Evolutionary conservation across 2,888 invertebrate species (phyloP), one percentile per base, ranked within the genome.

Genomic region (Parasteatoda lunata): DNA sequence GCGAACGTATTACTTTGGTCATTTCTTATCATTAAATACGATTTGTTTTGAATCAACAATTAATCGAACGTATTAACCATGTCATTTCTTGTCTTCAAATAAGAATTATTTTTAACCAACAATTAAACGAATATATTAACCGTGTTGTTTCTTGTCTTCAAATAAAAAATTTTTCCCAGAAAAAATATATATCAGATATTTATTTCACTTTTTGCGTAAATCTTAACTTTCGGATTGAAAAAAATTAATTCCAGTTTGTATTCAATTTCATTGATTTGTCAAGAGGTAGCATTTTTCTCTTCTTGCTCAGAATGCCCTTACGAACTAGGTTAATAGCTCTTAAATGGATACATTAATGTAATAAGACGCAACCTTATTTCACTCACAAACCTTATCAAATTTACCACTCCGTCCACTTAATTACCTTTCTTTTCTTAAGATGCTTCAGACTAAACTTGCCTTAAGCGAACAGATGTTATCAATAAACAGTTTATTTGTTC

Each of bases 291-390:
- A n/a, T n/a, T n/a, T n/a, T 45, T 54, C n/a, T 76, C 7, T 64
- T 54, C 15, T 13, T 59, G 13, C 30, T 68, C 66, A 13, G 8
- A 15, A 69, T 82, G 75, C 69, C 81, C 81, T 82, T 30, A 13
- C 69, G 76, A 82, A 82, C 73, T 82, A 49, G 81, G 81, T 82
- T 82, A 82, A 82, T 82, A 75, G 81, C 81, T 5, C 13, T 30
- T 81, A 81, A 81, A 81, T 75, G 81, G 81, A 68, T 15, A 54
- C 66, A 51, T 59, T 82, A 82, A 82, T 82, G 75, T 68, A 82
- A 82, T 82, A 70, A 79, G 64, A 71, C 59, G 75, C 81, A 75
- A 76, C 81, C 81, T 76, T 69, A 75, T 82, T 76, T 82, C 52
- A 54, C 48, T 30, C 47, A 71, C 13, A 45, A 59, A 72, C 72